phyloP scores from a whole-genome alignment of 1,140 invertebrate species.

The Conus betulinus region DNA sequence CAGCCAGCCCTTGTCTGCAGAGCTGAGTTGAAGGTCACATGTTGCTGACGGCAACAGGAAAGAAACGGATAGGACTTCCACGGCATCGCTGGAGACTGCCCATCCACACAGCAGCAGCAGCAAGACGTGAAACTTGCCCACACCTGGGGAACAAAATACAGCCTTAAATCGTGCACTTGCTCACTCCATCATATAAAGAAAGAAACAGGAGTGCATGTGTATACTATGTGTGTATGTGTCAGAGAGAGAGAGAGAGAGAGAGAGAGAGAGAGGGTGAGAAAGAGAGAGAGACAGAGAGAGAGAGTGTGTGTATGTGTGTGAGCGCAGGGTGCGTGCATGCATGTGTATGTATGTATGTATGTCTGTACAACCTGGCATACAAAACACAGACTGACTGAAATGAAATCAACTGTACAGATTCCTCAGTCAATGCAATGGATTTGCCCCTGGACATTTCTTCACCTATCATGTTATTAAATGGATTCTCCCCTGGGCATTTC shows the following conservation, averaged over 20 bases:
- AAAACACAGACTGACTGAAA: too few species aligned
- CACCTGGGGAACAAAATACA: slow-evolving; percentile 80
- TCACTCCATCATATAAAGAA: background rate
- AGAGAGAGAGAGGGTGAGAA: background rate
- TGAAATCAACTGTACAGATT: too few species aligned
- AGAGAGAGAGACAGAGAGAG: too few species aligned
- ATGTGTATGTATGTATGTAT: too few species aligned
- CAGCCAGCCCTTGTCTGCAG: slow-evolving; percentile 89
- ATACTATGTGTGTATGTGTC: too few species aligned
- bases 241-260: background rate
- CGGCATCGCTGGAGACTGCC: slow-evolving; percentile 95
- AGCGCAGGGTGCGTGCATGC: too few species aligned
- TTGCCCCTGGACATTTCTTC: too few species aligned
- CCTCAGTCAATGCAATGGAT: too few species aligned
- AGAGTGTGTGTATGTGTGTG: too few species aligned
- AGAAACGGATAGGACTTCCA: slow-evolving; percentile 91
- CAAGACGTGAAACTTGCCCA: slow-evolving; percentile 94
- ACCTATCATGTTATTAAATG: too few species aligned
- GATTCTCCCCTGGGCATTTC: too few species aligned
- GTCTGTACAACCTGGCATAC: too few species aligned
- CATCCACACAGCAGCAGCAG: slow-evolving; percentile 90
- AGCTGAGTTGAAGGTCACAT: slow-evolving; percentile 92
- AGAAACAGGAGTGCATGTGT: slow-evolving; percentile 76
- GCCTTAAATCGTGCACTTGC: background rate
- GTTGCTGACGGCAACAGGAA: slow-evolving; percentile 94